A percentile compares a stretch with the other conserved stretches of the same genome.
phyloP scores from a whole-genome alignment of 2,113 vertebrate genomes.

The Pelecanoides urinatrix region DNA sequence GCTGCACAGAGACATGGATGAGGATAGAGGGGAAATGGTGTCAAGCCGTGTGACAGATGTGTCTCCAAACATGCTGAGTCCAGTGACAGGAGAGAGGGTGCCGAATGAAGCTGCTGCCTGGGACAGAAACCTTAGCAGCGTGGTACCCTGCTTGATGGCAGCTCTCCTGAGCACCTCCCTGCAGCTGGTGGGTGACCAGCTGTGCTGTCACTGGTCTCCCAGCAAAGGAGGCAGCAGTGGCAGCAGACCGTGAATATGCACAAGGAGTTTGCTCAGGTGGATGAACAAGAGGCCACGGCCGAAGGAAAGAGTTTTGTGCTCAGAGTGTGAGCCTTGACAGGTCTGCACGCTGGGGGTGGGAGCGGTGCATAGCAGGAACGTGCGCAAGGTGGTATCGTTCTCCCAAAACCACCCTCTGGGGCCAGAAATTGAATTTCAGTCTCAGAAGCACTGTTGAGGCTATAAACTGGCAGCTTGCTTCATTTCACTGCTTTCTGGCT shows the following conservation, averaged over 20 bases:
- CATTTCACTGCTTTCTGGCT: slow-evolving; percentile 1
- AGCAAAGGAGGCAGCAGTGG: not conserved
- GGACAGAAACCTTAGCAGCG: not conserved
- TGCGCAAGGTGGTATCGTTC: not conserved
- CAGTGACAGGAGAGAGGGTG: not conserved
- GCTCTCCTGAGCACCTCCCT: not conserved
- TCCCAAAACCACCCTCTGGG: not conserved
- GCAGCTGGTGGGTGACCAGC: rapidly evolving
- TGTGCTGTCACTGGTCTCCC: not conserved
- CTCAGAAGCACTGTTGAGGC: not conserved
- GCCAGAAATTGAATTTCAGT: not conserved
- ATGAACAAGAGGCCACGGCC: not conserved
- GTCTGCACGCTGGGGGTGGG: not conserved
- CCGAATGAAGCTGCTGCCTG: not conserved
- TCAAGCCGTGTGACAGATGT: rapidly evolving
- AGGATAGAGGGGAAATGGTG: not conserved
- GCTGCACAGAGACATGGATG: not conserved
- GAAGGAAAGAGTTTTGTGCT: not conserved
- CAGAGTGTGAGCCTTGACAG: not conserved
- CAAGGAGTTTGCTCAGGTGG: not conserved
- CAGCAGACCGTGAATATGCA: not conserved
- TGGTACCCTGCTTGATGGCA: not conserved
- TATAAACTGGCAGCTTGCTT: not conserved
- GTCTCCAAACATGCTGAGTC: not conserved
- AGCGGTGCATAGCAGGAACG: not conserved